Evolutionary conservation across 2,888 invertebrate species (phyloP), one percentile per base, ranked within the genome.

Genomic region (Achlya flavicornis): DNA sequence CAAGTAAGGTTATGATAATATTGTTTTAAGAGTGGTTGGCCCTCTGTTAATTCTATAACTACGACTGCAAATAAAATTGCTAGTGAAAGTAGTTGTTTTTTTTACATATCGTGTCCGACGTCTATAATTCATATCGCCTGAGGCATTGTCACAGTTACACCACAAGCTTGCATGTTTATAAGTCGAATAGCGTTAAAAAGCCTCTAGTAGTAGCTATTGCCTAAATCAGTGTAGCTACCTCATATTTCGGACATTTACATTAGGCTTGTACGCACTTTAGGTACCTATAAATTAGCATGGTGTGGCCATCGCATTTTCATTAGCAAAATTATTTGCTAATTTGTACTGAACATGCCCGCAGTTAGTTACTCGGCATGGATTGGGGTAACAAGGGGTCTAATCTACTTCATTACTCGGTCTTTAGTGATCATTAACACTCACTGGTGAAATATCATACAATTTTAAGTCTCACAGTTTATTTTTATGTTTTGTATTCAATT

Each of bases 271-370:
- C 65, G 66, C 77, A 66, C 71, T 72, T 72, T 77, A 76, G 69
- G 72, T 72, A 71, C 67, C 75, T 72, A 78, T 79, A 81, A 81
- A 85, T 85, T 81, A 79, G 74, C 68, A 69, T 71, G 70, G 72
- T 67, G 77, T 67, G 77, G 78, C 82, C 79, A 83, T 79, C 79
- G 80, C 81, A 85, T 85, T 86, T 88, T 86, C 84, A 89, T 89
- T 90, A 87, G 80, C 73, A 76, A 83, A 89, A 91, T 91, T 86
- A 90, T 90, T 90, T 83, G 89, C 85, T 89, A 89, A 91, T 91
- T 92, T 88, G 85, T 81, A 81, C 80, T 74, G 80, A 84, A 85
- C 85, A 83, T 82, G 80, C 78, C 85, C 83, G 75, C 82, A 78
- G 76, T 79, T 77, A 78, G 76, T 79, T 77, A 84, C 81, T 81